phyloP scores from a whole-genome alignment of 2,888 invertebrate genomes.

The Dendrolimus pini region DNA sequence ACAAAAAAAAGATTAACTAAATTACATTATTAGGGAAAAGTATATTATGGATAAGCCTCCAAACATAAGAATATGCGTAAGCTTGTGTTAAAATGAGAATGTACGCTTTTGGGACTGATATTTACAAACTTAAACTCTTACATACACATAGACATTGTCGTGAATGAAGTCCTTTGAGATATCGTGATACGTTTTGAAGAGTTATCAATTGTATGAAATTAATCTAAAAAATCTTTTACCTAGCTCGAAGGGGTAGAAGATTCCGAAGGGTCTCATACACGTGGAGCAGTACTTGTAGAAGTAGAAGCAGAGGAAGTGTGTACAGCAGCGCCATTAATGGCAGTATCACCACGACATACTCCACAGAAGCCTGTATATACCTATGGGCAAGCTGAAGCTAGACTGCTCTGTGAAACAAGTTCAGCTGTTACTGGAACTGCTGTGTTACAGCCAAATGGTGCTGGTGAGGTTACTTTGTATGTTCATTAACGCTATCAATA shows the following conservation, averaged over 20 bases:
- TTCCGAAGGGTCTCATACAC: slow-evolving; percentile 64
- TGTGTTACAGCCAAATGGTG: slow-evolving; percentile 54
- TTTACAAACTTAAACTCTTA: too few relatives aligned
- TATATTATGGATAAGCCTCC: too few relatives aligned
- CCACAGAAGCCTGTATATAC: slow-evolving; percentile 86
- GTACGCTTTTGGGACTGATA: too few relatives aligned
- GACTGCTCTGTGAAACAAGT: slow-evolving; percentile 62
- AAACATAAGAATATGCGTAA: too few relatives aligned
- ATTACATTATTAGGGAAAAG: too few relatives aligned
- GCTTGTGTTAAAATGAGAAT: too few relatives aligned
- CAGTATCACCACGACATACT: slow-evolving; percentile 77
- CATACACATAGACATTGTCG: too few relatives aligned
- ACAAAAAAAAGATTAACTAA: neutral
- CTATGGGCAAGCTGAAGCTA: slow-evolving; percentile 78
- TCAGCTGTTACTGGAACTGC: slow-evolving; percentile 64
- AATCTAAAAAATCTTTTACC: neutral
- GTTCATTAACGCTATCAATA: neutral
- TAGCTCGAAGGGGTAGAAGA: slow-evolving; percentile 52
- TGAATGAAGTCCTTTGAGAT: too few relatives aligned
- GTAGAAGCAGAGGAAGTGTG: slow-evolving; percentile 88
- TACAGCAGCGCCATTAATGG: slow-evolving; percentile 83
- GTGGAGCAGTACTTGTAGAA: slow-evolving; percentile 87
- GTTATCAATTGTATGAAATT: too few relatives aligned
- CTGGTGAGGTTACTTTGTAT: slow-evolving; percentile 30
- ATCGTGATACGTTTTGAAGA: too few relatives aligned